phyloP scores from a whole-genome alignment of 1,140 invertebrate species.

The Aradophagus sp. region DNA sequence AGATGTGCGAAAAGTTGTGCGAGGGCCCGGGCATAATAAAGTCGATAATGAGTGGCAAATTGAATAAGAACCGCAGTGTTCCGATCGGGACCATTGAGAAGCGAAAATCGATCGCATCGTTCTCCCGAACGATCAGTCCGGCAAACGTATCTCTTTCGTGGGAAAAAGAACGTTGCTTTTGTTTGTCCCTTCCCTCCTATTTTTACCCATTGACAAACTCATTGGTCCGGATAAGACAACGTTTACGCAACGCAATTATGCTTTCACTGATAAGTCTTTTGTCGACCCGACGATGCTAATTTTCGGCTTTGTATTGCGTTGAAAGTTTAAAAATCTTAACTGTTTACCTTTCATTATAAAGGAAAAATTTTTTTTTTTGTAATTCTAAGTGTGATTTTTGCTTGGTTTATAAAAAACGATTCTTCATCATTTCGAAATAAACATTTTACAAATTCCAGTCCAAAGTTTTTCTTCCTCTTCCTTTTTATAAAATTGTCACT shows the following conservation, averaged over 20 bases:
- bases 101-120: slow-evolving; percentile 45
- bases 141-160: slow-evolving; percentile 48
- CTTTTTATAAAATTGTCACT: too few relatives aligned
- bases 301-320: too few relatives aligned
- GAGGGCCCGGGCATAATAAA: slow-evolving; percentile 40
- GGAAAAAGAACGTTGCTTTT: slow-evolving; percentile 45
- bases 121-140: slow-evolving; percentile 32
- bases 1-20: slow-evolving; percentile 46
- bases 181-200: slow-evolving; percentile 35
- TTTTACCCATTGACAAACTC: slow-evolving; percentile 52
- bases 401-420: too few relatives aligned
- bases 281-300: too few relatives aligned
- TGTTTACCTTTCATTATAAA: too few relatives aligned
- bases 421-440: too few relatives aligned
- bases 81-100: slow-evolving; percentile 51
- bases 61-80: slow-evolving; percentile 54
- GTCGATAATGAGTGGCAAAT: slow-evolving; percentile 48
- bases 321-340: too few relatives aligned
- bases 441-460: too few relatives aligned
- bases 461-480: too few relatives aligned
- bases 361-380: too few relatives aligned
- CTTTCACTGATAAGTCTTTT: slow-evolving; percentile 42
- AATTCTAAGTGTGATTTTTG: too few relatives aligned
- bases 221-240: slow-evolving; percentile 35
- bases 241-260: slow-evolving; percentile 35